A percentile compares a stretch with the other conserved stretches of the same genome.
These are phyloP conservation scores for Lasius platythorax DNA, from an alignment of 2,888 invertebrate species.

Conservation along the genomic window DNA sequence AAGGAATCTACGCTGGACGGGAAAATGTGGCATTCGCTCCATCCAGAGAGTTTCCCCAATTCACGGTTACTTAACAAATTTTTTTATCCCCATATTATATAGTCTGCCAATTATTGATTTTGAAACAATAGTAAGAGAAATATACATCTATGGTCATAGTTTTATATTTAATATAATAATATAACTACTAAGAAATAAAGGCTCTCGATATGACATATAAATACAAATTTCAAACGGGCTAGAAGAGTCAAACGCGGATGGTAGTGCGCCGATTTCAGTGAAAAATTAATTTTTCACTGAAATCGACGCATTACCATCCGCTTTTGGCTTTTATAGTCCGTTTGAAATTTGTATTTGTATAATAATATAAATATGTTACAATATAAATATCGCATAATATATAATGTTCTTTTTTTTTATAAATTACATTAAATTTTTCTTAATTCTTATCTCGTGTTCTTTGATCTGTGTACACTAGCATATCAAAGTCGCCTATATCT, in stretches of 20 bases:
- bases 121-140: neutral
- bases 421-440: conserved; percentile 15
- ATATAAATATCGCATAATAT: neutral
- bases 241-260: too few relatives aligned
- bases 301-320: too few relatives aligned
- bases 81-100: neutral
- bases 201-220: too few relatives aligned
- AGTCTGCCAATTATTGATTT: neutral
- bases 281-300: too few relatives aligned
- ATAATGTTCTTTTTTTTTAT: neutral
- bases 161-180: too few relatives aligned
- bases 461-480: neutral
- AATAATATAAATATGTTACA: neutral
- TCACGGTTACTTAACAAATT: neutral
- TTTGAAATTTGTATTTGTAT: too few relatives aligned
- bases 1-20: neutral
- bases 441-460: conserved; percentile 4
- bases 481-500: conserved; percentile 13
- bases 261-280: too few relatives aligned
- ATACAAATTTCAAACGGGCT: too few relatives aligned
- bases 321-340: too few relatives aligned
- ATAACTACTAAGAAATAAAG: too few relatives aligned
- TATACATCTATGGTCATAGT: neutral
- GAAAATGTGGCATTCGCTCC: neutral
- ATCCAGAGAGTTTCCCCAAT: neutral